Evolutionary conservation across 2,797 vertebrate genomes (phyloP), one percentile per base, ranked within the genome.

Genomic region (Dicrostonyx torquatus): DNA sequence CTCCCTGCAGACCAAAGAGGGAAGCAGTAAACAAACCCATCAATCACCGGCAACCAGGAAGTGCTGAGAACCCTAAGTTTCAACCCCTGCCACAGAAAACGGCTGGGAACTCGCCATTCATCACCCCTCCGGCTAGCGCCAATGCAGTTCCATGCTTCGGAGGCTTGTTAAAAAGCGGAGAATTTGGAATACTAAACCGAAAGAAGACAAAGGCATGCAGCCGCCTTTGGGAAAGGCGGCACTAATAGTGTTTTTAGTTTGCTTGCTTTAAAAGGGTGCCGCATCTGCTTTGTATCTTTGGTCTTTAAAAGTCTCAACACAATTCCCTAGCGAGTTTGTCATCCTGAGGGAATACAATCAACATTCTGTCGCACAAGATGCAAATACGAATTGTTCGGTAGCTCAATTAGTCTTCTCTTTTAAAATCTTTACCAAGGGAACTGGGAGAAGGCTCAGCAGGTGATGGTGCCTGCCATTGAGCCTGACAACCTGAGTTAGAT

Each of bases 21-120:
- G 95, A 96, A 90, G 84, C 73, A 85, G 97, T 98, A 98, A 98
- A 97, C 97, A 98, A 97, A 92, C 80, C 94, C 95, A 97, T 97
- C 96, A 90, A 97, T 97, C 98, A 96, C 72, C 80, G 13, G 87
- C 93, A 90, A 62, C 91, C 50, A 31, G 80, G 55, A 96, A 96
- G 84, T 76, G 89, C 89, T 97, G 84, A 91, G 93, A 87, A 82
- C 91, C 55, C 2, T 87, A 94, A 88, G 84, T 92, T 96, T 95
- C 91, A 92, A 86, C 91, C 93, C 90, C 86, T 22, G 20, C 53
- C 90, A 70, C 55, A 83, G 84, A 96, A 87, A 96, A 82, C 84
- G 89, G 68, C 80, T 94, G 96, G 96, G 91, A 96, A 97, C 93
- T 94, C 55, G 4, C 62, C 82, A 85, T 53, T 85, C 76, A 18